These are phyloP conservation scores for Ophion ellenae DNA, from an alignment of 2,888 invertebrate genomes.

Conservation along the genomic window DNA sequence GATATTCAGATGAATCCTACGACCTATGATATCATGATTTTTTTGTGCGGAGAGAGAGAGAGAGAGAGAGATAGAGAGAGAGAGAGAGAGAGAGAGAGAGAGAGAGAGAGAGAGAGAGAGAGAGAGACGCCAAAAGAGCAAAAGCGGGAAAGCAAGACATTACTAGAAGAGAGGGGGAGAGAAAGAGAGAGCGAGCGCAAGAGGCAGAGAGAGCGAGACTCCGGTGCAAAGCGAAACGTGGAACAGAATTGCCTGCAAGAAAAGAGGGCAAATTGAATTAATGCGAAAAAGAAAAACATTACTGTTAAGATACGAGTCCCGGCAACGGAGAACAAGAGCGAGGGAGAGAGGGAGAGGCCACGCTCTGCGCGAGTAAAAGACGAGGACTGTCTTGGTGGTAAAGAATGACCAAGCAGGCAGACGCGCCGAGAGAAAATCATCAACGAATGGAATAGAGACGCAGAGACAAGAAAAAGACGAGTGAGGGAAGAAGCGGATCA, in stretches of 20 bases:
- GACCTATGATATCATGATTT: too few species aligned
- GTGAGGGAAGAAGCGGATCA: not conserved
- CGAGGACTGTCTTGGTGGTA: conserved; percentile 18
- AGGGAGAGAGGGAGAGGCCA: conserved; percentile 21
- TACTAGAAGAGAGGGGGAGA: conserved; percentile 34
- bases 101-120: conserved; percentile 26
- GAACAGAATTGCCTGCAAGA: conserved; percentile 69
- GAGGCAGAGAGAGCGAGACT: conserved; percentile 35
- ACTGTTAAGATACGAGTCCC: conserved; percentile 62
- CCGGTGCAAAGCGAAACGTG: conserved; percentile 54
- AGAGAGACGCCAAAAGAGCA: not conserved
- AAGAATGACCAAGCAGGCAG: conserved; percentile 58
- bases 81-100: not conserved
- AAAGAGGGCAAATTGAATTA: conserved; percentile 78
- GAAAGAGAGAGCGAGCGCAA: conserved; percentile 28
- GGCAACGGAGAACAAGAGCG: conserved; percentile 61
- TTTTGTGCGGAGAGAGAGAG: too few species aligned
- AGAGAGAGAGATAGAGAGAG: too few species aligned
- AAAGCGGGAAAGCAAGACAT: conserved; percentile 9
- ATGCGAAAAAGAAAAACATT: conserved; percentile 71
- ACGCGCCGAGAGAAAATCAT: conserved; percentile 37
- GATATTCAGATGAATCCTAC: not conserved
- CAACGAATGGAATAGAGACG: conserved; percentile 28
- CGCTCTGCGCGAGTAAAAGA: not conserved
- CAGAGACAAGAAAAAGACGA: conserved; percentile 59